Conservation (phyloP, 2,888 invertebrate species). For the Drosophila anomelani region DNA sequence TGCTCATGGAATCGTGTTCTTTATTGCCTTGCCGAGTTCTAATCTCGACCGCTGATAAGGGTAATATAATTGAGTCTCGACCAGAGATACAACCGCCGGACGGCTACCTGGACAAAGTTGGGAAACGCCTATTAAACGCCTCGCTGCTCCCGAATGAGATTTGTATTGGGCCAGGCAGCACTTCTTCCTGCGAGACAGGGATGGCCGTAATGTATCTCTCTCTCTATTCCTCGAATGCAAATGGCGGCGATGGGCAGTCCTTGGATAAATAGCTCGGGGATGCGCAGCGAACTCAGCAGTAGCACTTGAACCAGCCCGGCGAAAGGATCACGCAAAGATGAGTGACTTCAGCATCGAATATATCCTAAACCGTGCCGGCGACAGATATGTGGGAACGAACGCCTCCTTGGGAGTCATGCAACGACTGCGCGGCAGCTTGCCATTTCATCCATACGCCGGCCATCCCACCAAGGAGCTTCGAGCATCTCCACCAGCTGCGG, state of each 20-base stretch:
- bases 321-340: conserved; percentile 67
- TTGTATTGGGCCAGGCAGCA: conserved; percentile 28
- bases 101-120: conserved; percentile 50
- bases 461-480: conserved; percentile 26
- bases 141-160: conserved; percentile 41
- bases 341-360: conserved; percentile 87
- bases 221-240: conserved; percentile 11
- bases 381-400: conserved; percentile 81
- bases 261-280: conserved; percentile 68
- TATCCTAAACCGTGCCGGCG: conserved; percentile 87
- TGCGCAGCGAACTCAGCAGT: conserved; percentile 60
- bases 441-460: conserved; percentile 62
- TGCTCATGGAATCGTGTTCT: conserved; percentile 47
- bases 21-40: conserved; percentile 45
- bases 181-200: conserved; percentile 31
- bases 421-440: conserved; percentile 51
- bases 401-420: conserved; percentile 74
- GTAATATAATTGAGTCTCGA: conserved; percentile 51
- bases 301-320: conserved; percentile 44
- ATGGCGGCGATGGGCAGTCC: conserved; percentile 43
- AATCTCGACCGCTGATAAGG: conserved; percentile 72
- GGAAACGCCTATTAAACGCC: conserved; percentile 71
- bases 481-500: conserved; percentile 28
- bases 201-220: conserved; percentile 15
- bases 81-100: conserved; percentile 8